Conservation (phyloP, 2,888 invertebrate genomes). For the Teleiodes luculella region DNA sequence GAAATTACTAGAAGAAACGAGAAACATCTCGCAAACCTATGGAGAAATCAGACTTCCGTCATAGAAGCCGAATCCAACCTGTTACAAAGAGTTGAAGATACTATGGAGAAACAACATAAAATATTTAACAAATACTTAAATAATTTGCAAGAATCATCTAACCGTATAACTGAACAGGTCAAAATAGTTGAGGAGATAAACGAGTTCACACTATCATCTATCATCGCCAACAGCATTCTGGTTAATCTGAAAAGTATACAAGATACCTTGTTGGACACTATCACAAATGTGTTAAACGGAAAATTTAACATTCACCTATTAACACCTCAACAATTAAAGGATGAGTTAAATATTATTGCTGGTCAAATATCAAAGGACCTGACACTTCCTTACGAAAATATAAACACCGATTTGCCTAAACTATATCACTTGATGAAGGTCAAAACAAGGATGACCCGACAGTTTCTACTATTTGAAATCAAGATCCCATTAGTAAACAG, state of each 20-base stretch:
- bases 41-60: conserved; percentile 26
- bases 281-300: conserved; percentile 21
- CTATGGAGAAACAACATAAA: conserved; percentile 20
- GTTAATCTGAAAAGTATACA: conserved; percentile 19
- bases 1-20: conserved; percentile 14
- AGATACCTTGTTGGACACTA: conserved; percentile 17
- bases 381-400: conserved; percentile 18
- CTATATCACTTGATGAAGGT: conserved; percentile 22
- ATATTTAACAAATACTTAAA: no score
- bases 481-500: conserved; percentile 10
- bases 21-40: conserved; percentile 14
- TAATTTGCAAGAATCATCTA: background rate
- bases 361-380: conserved; percentile 18
- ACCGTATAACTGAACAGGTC: background rate
- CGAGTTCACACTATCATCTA: conserved; percentile 18
- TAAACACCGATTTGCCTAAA: conserved; percentile 12
- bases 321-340: conserved; percentile 20
- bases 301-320: conserved; percentile 21
- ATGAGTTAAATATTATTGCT: conserved; percentile 19
- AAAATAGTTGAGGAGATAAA: background rate
- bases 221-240: conserved; percentile 13
- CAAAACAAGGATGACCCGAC: conserved; percentile 9
- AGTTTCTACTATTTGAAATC: conserved; percentile 13
- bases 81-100: conserved; percentile 17
- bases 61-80: conserved; percentile 26